A percentile compares a stretch with the other conserved stretches of the same genome.
phyloP scores from a whole-genome alignment of 2,797 vertebrate genomes.

The Galaxias olidus region DNA sequence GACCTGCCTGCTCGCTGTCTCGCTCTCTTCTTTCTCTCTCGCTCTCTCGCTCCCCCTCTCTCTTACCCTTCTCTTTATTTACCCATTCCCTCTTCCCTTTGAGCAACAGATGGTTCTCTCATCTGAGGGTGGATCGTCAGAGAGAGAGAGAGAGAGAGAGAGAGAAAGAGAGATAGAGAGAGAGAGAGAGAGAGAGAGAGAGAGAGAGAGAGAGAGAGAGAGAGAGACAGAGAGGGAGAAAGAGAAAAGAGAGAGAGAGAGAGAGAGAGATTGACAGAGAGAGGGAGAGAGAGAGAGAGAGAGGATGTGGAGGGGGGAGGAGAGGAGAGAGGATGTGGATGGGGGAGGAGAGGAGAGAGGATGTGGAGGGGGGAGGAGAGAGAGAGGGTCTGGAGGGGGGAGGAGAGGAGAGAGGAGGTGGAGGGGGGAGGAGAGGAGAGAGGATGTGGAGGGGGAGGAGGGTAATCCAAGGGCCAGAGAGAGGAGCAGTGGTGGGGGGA shows the following conservation, averaged over 20 bases:
- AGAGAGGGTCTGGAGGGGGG: too few species aligned
- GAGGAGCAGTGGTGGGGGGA: too few species aligned
- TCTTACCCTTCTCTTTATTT: slow-evolving; percentile 47
- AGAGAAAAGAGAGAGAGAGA: too few species aligned
- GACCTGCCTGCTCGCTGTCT: slow-evolving; percentile 40
- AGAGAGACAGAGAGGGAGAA: slow-evolving; percentile 13
- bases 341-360: too few species aligned
- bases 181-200: too few species aligned
- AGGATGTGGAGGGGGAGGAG: too few species aligned
- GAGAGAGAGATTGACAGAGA: not conserved
- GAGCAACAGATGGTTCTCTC: slow-evolving; percentile 72
- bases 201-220: slow-evolving; percentile 15
- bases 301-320: slow-evolving; percentile 60
- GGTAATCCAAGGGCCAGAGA: too few species aligned
- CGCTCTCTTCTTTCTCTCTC: slow-evolving; percentile 39
- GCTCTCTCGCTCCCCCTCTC: slow-evolving; percentile 43
- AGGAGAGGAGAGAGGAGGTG: too few species aligned
- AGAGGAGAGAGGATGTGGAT: too few species aligned
- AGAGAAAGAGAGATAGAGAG: too few species aligned
- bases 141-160: not conserved
- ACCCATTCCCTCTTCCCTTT: slow-evolving; percentile 13
- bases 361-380: too few species aligned
- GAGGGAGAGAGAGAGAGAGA: slow-evolving; percentile 12
- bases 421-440: too few species aligned
- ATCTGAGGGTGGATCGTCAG: not conserved